Conservation (phyloP, 2,113 vertebrate species). For the Salvelinus namaycush region DNA sequence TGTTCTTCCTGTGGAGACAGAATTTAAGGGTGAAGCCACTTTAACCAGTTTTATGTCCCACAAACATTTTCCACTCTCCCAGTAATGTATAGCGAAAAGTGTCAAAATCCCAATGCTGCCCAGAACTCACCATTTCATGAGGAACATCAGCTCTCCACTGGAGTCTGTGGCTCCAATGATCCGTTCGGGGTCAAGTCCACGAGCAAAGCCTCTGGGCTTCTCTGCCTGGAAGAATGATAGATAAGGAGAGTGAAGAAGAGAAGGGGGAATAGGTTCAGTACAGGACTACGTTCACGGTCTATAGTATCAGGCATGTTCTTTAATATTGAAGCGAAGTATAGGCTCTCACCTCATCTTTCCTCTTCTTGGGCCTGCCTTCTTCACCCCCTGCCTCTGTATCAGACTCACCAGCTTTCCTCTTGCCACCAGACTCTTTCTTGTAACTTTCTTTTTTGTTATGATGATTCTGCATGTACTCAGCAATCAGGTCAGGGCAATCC, state of each 20-base stretch:
- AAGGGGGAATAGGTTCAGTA: neutral
- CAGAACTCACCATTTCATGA: constrained; percentile 91
- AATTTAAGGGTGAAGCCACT: neutral
- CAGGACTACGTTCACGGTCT: neutral
- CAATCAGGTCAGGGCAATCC: constrained; percentile 96
- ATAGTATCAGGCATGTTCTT: too few species aligned
- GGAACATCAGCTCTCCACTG: constrained; percentile 97
- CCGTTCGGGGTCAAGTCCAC: constrained; percentile 91
- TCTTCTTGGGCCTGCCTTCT: constrained; percentile 92
- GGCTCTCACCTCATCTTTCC: constrained; percentile 89
- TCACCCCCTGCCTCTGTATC: constrained; percentile 78
- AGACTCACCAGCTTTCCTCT: constrained; percentile 84
- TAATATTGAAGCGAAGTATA: neutral
- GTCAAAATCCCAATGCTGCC: neutral
- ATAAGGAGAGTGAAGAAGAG: neutral
- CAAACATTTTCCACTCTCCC: too few species aligned
- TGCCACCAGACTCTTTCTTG: constrained; percentile 82
- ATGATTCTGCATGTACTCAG: constrained; percentile 89
- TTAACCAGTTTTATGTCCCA: neutral
- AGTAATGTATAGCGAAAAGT: too few species aligned
- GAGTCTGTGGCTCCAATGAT: constrained; percentile 95
- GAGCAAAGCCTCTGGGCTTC: constrained; percentile 89
- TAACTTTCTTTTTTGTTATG: constrained; percentile 82
- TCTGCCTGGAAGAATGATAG: constrained; percentile 76
- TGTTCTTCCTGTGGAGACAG: constrained; percentile 84